These are phyloP conservation scores for Trachythela sp. DNA, from an alignment of 64 coral and sea anemone species.

Conservation along the genomic window DNA sequence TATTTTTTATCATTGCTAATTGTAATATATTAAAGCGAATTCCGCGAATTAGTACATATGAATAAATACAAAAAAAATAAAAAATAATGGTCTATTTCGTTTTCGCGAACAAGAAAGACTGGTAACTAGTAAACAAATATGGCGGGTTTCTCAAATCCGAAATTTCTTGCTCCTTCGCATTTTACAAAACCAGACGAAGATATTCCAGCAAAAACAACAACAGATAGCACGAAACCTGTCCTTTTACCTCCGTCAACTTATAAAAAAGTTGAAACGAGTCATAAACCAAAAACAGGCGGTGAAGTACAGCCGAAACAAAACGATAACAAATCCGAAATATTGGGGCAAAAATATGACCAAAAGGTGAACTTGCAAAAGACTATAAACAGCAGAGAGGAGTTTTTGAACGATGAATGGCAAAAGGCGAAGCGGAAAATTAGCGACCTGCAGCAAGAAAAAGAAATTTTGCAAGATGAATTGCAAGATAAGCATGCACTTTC, in stretches of 20 bases:
- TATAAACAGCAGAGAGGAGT: not conserved
- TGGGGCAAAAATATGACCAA: not conserved
- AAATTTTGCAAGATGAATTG: not conserved
- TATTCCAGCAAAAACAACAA: not conserved
- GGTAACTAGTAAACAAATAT: not conserved
- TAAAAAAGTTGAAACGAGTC: not conserved
- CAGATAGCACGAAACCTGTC: not conserved
- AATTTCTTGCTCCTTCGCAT: constrained; percentile 14
- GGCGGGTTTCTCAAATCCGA: constrained; percentile 6
- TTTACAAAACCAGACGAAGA: not conserved
- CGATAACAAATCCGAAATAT: too few species aligned
- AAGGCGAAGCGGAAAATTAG: not conserved
- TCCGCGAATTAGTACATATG: too few species aligned
- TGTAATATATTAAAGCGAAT: too few species aligned
- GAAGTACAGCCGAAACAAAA: not conserved
- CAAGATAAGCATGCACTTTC: not conserved
- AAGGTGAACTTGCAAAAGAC: not conserved
- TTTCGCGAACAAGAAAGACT: not conserved
- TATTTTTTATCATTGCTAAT: too few species aligned
- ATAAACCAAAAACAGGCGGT: not conserved
- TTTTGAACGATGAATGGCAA: not conserved
- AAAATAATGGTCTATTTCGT: too few species aligned
- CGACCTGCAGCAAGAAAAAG: not conserved
- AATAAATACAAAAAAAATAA: too few species aligned
- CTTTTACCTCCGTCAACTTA: constrained; percentile 10